Conservation (phyloP, 2,797 vertebrate species). For the Melanotaenia trifasciata region DNA sequence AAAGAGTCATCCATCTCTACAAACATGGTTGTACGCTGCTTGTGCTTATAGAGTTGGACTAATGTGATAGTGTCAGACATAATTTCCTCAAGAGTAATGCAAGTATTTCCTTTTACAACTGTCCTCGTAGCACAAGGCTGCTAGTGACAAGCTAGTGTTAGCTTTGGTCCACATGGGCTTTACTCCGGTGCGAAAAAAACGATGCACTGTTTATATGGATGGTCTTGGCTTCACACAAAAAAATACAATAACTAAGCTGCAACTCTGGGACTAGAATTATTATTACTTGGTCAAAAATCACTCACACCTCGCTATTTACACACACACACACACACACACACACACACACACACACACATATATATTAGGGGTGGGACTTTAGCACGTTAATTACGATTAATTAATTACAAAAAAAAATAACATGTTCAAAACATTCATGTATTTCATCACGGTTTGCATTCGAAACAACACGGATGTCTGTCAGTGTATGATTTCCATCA, state of each 20-base stretch:
- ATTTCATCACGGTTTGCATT: too few species aligned
- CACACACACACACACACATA: too few species aligned
- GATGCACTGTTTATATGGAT: accelerated
- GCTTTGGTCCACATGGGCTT: neutral
- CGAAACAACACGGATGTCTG: too few species aligned
- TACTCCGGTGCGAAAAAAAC: neutral
- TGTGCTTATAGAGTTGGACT: neutral
- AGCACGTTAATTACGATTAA: too few species aligned
- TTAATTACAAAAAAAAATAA: too few species aligned
- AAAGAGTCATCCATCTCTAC: neutral
- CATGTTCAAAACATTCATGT: too few species aligned
- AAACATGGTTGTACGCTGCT: neutral
- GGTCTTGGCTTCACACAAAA: neutral
- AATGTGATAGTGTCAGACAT: constrained; percentile 1
- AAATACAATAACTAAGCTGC: neutral
- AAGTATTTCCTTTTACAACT: neutral
- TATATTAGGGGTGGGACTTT: too few species aligned
- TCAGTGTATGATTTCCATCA: too few species aligned
- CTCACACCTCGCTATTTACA: neutral
- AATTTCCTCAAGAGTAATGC: neutral
- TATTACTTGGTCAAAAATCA: neutral
- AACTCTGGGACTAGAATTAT: neutral
- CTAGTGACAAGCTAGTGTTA: neutral
- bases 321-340: neutral
- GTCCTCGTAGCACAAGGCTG: neutral